These are phyloP conservation scores for Scaptomyza reducta DNA, from an alignment of 2,888 invertebrate genomes.

Conservation along the genomic window DNA sequence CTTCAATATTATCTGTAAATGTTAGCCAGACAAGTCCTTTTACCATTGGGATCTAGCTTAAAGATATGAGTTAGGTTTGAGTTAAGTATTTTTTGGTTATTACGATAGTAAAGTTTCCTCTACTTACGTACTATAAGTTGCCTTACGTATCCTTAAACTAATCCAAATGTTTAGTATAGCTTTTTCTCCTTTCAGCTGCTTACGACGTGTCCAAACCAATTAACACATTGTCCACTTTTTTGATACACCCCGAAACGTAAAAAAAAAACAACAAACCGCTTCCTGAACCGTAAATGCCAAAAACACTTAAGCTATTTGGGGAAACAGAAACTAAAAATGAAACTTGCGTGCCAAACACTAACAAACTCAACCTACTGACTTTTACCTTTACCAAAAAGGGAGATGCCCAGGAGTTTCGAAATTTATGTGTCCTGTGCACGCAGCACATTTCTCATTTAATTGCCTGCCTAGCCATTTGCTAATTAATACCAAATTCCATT, in stretches of 20 bases:
- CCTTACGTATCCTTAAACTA: background rate
- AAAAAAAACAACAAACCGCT: background rate
- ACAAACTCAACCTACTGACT: conserved; percentile 61
- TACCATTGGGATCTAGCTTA: conserved; percentile 2
- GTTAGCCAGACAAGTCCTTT: conserved; percentile 14
- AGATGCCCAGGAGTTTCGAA: conserved; percentile 4
- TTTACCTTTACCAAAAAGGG: conserved; percentile 52
- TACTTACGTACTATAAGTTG: background rate
- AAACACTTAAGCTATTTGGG: conserved; percentile 68
- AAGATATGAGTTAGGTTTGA: too few species aligned
- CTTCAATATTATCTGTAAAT: conserved; percentile 16
- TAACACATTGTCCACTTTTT: conserved; percentile 77
- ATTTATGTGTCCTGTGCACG: conserved; percentile 70
- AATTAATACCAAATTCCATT: conserved; percentile 81
- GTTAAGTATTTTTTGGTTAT: too few species aligned
- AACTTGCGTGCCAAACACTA: conserved; percentile 68
- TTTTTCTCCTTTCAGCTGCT: conserved; percentile 22
- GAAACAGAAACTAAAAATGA: conserved; percentile 37
- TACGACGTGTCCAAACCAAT: conserved; percentile 70
- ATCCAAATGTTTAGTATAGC: conserved; percentile 16
- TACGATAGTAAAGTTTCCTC: too few species aligned
- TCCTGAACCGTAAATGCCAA: conserved; percentile 49
- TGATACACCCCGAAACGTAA: conserved; percentile 26
- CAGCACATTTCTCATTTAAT: conserved; percentile 78
- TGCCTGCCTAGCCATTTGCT: conserved; percentile 79